These are phyloP conservation scores for Siniperca scherzeri DNA, from an alignment of 2,797 vertebrate species.

Conservation along the genomic window DNA sequence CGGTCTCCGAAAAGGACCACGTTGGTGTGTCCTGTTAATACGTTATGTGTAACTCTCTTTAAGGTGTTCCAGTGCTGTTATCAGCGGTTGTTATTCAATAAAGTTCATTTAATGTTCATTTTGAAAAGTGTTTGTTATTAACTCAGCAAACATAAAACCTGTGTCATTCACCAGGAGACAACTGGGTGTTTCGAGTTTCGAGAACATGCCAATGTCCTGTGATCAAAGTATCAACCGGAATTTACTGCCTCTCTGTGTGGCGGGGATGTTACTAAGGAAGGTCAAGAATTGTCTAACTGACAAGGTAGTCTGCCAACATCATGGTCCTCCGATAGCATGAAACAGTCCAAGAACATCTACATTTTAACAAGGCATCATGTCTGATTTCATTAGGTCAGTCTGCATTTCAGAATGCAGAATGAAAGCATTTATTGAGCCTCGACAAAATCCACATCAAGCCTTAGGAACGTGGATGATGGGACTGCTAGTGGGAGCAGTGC, in stretches of 20 bases:
- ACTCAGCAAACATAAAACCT: slow-evolving; percentile 47
- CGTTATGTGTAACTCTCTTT: slow-evolving; percentile 79
- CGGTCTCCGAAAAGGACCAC: background rate
- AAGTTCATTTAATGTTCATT: slow-evolving; percentile 49
- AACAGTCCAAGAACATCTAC: background rate
- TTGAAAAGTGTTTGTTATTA: slow-evolving; percentile 61
- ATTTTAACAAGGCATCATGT: background rate
- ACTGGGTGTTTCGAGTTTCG: background rate
- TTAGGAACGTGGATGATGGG: background rate
- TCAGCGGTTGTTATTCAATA: slow-evolving; percentile 74
- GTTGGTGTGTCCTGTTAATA: slow-evolving; percentile 75
- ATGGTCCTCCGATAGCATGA: background rate
- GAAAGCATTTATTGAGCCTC: background rate
- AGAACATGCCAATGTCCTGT: background rate
- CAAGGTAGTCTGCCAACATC: background rate
- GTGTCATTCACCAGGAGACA: no score
- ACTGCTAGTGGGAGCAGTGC: background rate
- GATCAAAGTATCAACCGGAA: slow-evolving; percentile 10
- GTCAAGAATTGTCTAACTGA: background rate
- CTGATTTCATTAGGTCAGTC: background rate
- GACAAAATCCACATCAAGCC: background rate
- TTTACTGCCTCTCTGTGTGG: background rate
- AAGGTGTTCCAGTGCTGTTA: slow-evolving; percentile 80
- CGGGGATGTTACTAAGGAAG: background rate
- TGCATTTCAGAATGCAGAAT: background rate